Conservation (phyloP, 1,140 invertebrate genomes). For the Cydia strobilella region DNA sequence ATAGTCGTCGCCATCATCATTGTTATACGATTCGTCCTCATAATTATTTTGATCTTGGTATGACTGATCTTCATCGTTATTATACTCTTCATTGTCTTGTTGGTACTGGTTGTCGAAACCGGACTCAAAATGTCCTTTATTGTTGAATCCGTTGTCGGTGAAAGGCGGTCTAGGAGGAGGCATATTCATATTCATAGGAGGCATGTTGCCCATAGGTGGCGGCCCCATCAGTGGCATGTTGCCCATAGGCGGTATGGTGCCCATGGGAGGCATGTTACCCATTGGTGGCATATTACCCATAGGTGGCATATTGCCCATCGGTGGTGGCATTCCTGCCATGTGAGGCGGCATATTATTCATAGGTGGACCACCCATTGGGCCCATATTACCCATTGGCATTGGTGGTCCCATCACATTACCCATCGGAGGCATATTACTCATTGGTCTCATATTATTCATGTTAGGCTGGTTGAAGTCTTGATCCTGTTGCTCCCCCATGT, state of each 20-base stretch:
- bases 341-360: constrained; percentile 51
- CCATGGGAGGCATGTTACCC: constrained; percentile 44
- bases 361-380: constrained; percentile 40
- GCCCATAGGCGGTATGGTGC: constrained; percentile 53
- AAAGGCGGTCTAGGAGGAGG: constrained; percentile 52
- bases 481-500: constrained; percentile 46
- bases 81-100: constrained; percentile 48
- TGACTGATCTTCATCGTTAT: constrained; percentile 54
- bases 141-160: constrained; percentile 66
- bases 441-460: constrained; percentile 59
- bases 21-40: constrained; percentile 59
- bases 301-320: constrained; percentile 50
- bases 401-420: constrained; percentile 42
- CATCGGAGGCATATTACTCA: constrained; percentile 52
- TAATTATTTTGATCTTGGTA: constrained; percentile 65
- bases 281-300: constrained; percentile 46
- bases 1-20: constrained; percentile 61
- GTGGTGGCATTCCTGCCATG: constrained; percentile 29
- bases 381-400: constrained; percentile 48
- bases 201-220: constrained; percentile 46
- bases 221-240: constrained; percentile 20
- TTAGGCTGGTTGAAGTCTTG: constrained; percentile 40
- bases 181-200: constrained; percentile 24
- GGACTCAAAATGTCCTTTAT: constrained; percentile 62
- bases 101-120: constrained; percentile 61